Conservation (phyloP, 1,140 invertebrate species). For the Octopus sinensis region DNA sequence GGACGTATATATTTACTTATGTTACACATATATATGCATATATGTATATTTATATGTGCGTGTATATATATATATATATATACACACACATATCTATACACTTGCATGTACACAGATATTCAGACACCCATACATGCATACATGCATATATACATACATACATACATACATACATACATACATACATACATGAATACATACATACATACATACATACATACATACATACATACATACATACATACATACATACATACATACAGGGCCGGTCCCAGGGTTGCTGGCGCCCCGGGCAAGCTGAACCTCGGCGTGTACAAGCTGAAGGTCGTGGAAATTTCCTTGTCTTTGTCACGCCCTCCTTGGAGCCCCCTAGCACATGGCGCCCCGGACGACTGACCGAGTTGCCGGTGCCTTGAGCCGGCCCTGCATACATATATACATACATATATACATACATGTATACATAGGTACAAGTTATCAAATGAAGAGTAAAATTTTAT, state of each 20-base stretch:
- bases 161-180: background rate
- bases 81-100: background rate
- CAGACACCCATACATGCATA: background rate
- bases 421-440: too few species aligned
- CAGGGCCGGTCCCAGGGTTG: too few species aligned
- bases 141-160: background rate
- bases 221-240: background rate
- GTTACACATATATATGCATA: background rate
- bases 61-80: background rate
- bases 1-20: background rate
- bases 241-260: constrained; percentile 1
- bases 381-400: too few species aligned
- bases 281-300: too few species aligned
- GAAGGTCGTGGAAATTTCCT: too few species aligned
- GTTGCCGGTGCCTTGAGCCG: too few species aligned
- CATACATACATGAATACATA: background rate
- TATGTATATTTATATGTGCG: background rate
- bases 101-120: background rate
- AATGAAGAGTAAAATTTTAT: too few species aligned
- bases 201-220: background rate
- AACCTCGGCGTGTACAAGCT: too few species aligned
- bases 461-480: too few species aligned
- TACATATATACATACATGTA: too few species aligned
- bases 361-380: too few species aligned
- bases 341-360: too few species aligned